Base-by-base conservation (phyloP, 35 echinoderm and acorn worm species). In the Chiridota heheva region DNA sequence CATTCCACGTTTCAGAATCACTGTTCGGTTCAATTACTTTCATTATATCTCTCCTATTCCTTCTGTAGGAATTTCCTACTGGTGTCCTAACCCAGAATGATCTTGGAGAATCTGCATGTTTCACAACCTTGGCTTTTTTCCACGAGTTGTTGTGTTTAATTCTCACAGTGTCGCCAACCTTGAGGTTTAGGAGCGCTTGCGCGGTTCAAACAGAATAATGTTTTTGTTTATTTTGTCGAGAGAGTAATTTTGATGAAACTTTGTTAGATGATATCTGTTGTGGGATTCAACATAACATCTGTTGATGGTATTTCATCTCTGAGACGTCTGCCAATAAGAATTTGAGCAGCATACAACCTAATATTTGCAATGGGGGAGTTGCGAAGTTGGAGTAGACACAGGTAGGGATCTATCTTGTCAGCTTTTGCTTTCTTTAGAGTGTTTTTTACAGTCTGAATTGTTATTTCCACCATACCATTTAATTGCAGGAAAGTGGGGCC, bases 381-480 rank as follows among this genome's bases (percentile, higher is more conserved):
- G 34, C 68, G 7, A 18, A 63, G 75, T 32, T 60, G 49, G 40
- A 85, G 42, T 28, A 85, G 3, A 35, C 64, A 67, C 37, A 73
- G 24, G 17, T 60, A 85, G 0, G 57, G 69, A 32, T 83, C 80
- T 51, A 51, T 22, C 10, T 57, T 20, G 25, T 78, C 37, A 4
- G 28, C 16, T 35, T 75, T 69, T 8, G 57, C 55, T 44, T 72
- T 85, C 28, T 74, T 15, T 18, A 75, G 40, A 2, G 75, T 42
- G 0, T 62, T 40, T 47, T 70, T 40, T 22, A 57, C 27, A 4
- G 45, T 83, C 36, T 83, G 80, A 38, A 83, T 66, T 36, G 64
- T 46, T 67, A 40, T 85, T 20, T 85, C 69, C 20, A 31, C 70
- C 34, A 44, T 37, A 36, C 53, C 69, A 28, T 85, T 85, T 7